Evolutionary conservation across 1,140 invertebrate genomes (phyloP).

Genomic region (Macrobrachium rosenbergii): DNA sequence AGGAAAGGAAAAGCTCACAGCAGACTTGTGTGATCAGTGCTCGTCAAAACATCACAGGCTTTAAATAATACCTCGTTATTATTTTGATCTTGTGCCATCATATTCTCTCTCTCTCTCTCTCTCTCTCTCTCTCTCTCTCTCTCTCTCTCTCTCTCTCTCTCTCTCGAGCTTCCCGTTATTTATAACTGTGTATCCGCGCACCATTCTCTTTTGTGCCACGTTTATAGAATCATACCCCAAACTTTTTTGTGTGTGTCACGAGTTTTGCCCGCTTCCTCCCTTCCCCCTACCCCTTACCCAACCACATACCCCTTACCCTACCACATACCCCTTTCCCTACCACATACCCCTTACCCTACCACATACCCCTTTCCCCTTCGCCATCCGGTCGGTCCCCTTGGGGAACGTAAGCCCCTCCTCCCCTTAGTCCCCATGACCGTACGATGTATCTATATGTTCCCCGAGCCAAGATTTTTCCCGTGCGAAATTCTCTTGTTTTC

Average conservation of each 20-base stretch:
- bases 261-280: neutral
- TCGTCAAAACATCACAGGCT: neutral
- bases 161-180: neutral
- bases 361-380: neutral
- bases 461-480: too few relatives aligned
- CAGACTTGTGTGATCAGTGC: constrained; percentile 3
- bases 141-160: constrained; percentile 19
- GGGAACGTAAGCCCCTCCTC: too few relatives aligned
- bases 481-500: too few relatives aligned
- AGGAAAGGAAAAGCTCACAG: neutral
- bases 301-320: neutral
- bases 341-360: neutral
- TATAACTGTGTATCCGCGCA: too few relatives aligned
- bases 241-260: neutral
- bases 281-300: neutral
- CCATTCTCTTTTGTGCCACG: neutral
- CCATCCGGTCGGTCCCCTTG: neutral
- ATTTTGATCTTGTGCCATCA: neutral
- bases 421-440: too few relatives aligned
- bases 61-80: neutral
- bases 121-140: constrained; percentile 16
- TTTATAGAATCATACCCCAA: neutral
- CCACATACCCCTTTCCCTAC: neutral
- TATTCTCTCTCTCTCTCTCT: constrained; percentile 1
- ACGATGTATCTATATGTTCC: too few relatives aligned